phyloP scores from a whole-genome alignment of 1,140 invertebrate genomes.

The Brachionus sp. region DNA sequence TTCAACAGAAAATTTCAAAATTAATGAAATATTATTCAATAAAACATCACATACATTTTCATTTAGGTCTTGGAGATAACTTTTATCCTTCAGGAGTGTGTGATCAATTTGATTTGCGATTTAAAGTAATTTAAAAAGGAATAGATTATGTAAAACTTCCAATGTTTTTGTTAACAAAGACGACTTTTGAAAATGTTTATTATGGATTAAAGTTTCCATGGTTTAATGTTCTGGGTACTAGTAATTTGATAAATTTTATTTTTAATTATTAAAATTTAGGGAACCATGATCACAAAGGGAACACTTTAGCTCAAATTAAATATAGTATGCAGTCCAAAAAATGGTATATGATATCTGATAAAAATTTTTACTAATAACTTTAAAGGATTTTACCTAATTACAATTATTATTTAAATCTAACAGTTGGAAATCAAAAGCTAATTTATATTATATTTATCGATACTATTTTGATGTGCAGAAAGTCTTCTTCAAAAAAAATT shows the following conservation, averaged over 20 bases:
- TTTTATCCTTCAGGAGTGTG: slow-evolving; percentile 60
- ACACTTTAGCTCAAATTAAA: slow-evolving; percentile 57
- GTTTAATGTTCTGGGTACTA: slow-evolving; percentile 53
- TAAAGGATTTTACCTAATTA: slow-evolving; percentile 59
- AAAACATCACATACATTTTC: slow-evolving; percentile 51
- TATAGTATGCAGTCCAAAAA: background rate
- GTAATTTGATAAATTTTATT: background rate
- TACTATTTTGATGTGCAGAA: slow-evolving; percentile 60
- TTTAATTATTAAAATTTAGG: slow-evolving; percentile 50
- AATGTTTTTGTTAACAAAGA: slow-evolving; percentile 42
- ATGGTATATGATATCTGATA: background rate
- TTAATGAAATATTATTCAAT: slow-evolving; percentile 53
- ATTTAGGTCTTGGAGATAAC: slow-evolving; percentile 59
- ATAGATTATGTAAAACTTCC: background rate
- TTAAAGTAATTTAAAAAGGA: slow-evolving; percentile 51
- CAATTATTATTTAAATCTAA: slow-evolving; percentile 55
- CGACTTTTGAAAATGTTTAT: slow-evolving; percentile 52
- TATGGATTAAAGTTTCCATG: slow-evolving; percentile 52
- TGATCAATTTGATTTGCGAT: slow-evolving; percentile 55
- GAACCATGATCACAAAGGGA: slow-evolving; percentile 61
- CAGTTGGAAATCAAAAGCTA: slow-evolving; percentile 47
- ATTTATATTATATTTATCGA: slow-evolving; percentile 60
- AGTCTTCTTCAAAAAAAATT: slow-evolving; percentile 52
- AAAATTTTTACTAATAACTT: background rate
- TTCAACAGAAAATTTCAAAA: slow-evolving; percentile 53